Base-by-base conservation (phyloP, 2,888 invertebrate species). In the Drosophila phalerata region DNA sequence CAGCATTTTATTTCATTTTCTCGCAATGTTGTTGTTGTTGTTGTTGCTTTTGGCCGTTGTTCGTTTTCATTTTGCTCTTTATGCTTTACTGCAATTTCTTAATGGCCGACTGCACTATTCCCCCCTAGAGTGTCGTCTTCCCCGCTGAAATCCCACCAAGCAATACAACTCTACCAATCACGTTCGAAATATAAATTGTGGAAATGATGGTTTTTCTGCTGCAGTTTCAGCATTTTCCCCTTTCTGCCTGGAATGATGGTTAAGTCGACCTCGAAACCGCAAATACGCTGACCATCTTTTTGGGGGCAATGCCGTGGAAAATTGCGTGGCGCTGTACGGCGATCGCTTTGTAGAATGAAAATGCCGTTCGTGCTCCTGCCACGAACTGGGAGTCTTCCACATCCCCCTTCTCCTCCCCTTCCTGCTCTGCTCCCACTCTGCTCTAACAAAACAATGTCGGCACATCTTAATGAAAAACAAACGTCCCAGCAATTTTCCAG, bases 101-200 rank as follows among this genome's bases (percentile, higher is more conserved):
- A 86, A 88, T 88, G 88, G 88, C 86, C 70, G 86, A 72, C 73
- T 73, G 83, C 73, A 63, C 25, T 15, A 25, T 30, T 22, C 51
- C 52, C 5, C 28, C 1, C n/a, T 15, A 3, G 5, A 10, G 15
- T 15, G n/a, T 28, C 17, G 64, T 19, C 22, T 32, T 48, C 38
- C 55, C 37, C 42, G 11, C 15, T 38, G 4, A 37, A 28, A 11
- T 25, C 43, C 19, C 30, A 1, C 0, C 17, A 17, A 47, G 47
- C 51, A 45, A 42, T 60, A 45, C 64, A 67, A 73, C 76, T 82
- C 85, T 77, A 83, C 87, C 90, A 90, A 90, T 90, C 91, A 91
- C 91, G 91, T 91, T 91, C 91, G 90, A 90, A 91, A 90, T 92
- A 92, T 92, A 92, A 92, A 92, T 92, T 92, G 92, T 92, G 89